Evolutionary conservation across 2,888 invertebrate species (phyloP).

Genomic region (Nephrotoma appendiculata): DNA sequence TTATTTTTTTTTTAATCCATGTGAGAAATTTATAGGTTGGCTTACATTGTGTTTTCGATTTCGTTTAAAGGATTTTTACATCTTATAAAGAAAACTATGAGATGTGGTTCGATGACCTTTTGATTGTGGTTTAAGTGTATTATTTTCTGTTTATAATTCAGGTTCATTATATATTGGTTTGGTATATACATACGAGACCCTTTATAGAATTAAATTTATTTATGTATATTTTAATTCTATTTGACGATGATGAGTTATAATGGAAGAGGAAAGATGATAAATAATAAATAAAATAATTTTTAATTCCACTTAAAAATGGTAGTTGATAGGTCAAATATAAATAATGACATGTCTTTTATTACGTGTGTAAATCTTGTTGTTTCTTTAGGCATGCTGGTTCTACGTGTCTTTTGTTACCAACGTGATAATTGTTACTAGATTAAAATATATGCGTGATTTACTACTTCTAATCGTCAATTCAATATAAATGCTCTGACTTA

Average conservation of each 20-base stretch:
- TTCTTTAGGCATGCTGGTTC: neutral
- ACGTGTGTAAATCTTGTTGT: neutral
- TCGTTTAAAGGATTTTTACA: neutral
- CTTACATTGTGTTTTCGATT: neutral
- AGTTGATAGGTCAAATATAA: neutral
- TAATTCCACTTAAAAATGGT: neutral
- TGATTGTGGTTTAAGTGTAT: neutral
- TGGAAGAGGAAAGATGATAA: neutral
- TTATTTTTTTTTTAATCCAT: neutral
- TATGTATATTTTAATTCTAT: neutral
- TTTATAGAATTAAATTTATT: neutral
- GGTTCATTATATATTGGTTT: neutral
- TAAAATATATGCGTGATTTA: too few relatives aligned
- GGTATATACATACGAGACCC: neutral
- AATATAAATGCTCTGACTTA: neutral
- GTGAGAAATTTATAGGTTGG: neutral
- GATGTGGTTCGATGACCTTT: neutral
- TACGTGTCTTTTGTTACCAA: neutral
- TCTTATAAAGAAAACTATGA: neutral
- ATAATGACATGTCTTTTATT: neutral
- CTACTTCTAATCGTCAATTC: too few relatives aligned
- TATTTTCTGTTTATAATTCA: neutral
- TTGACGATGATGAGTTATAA: neutral
- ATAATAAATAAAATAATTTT: neutral
- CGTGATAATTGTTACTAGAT: too few relatives aligned